phyloP scores from a whole-genome alignment of 2,888 invertebrate species.

The Tortrix viridana region DNA sequence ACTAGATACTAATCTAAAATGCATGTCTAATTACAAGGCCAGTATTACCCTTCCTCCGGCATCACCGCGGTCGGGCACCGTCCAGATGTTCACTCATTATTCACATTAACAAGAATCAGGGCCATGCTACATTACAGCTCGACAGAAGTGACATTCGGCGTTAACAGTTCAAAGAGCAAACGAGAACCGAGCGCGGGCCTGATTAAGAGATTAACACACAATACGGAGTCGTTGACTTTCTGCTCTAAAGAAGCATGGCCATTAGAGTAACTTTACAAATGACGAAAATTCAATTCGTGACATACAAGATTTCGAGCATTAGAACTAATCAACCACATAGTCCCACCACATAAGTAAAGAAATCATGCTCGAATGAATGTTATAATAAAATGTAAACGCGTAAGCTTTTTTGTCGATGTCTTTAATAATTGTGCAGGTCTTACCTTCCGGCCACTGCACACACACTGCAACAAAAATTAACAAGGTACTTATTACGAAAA shows the following conservation, averaged over 20 bases:
- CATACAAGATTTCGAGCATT: slow-evolving; percentile 69
- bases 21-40: slow-evolving; percentile 57
- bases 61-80: slow-evolving; percentile 28
- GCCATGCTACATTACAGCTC: slow-evolving; percentile 69
- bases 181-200: background rate
- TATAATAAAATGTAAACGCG: slow-evolving; percentile 73
- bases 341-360: slow-evolving; percentile 76
- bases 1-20: slow-evolving; percentile 52
- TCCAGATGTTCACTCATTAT: slow-evolving; percentile 51
- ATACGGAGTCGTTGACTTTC: slow-evolving; percentile 49
- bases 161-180: background rate
- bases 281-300: slow-evolving; percentile 63
- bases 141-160: slow-evolving; percentile 43
- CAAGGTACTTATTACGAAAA: slow-evolving; percentile 29
- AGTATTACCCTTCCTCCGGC: slow-evolving; percentile 43
- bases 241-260: slow-evolving; percentile 72
- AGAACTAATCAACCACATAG: slow-evolving; percentile 69
- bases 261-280: slow-evolving; percentile 60
- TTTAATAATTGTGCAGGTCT: slow-evolving; percentile 67
- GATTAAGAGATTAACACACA: slow-evolving; percentile 7
- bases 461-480: slow-evolving; percentile 90
- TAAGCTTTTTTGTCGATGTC: slow-evolving; percentile 63
- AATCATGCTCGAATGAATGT: slow-evolving; percentile 80
- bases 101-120: slow-evolving; percentile 58
- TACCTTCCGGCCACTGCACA: slow-evolving; percentile 96